A percentile compares a stretch with the other conserved stretches of the same genome.
These are phyloP conservation scores for Procapra przewalskii DNA, from an alignment of 2,113 vertebrate genomes.

Conservation along the genomic window DNA sequence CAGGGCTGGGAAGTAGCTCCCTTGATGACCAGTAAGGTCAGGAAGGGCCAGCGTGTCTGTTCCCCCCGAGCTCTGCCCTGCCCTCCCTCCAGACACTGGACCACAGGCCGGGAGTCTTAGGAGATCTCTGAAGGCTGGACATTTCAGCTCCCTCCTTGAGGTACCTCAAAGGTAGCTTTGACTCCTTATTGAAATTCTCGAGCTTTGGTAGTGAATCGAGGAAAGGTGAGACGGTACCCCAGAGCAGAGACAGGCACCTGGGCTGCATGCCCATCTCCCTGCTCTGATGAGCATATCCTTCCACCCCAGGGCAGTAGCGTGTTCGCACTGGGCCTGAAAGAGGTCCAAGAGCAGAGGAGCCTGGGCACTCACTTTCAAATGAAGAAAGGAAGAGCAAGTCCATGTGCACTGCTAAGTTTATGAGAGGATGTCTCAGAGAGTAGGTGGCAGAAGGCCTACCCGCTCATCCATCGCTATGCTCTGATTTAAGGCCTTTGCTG, in stretches of 20 bases:
- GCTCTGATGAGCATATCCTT: not conserved
- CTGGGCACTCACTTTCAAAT: not conserved
- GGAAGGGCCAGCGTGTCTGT: not conserved
- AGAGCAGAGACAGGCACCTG: not conserved
- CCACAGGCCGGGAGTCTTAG: not conserved
- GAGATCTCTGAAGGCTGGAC: not conserved
- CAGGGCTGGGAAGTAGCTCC: not conserved
- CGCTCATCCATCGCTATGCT: rapidly evolving
- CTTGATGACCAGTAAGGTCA: not conserved
- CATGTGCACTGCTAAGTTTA: not conserved
- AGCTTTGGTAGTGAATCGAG: not conserved
- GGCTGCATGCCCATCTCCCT: not conserved
- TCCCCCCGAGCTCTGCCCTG: not conserved
- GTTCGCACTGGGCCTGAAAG: not conserved
- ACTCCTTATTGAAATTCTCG: not conserved
- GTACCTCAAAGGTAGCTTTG: not conserved
- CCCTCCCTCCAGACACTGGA: not conserved
- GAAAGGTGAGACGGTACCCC: not conserved
- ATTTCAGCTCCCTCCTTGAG: not conserved
- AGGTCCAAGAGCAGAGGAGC: not conserved
- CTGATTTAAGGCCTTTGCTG: not conserved
- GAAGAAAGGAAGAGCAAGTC: not conserved
- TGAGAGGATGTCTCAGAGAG: not conserved
- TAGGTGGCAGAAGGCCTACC: not conserved
- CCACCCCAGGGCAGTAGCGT: no score